A percentile compares a stretch with the other conserved stretches of the same genome.
These are phyloP conservation scores for Gymnoscopelus microlampas DNA, from an alignment of 2,797 vertebrate genomes.

Conservation along the genomic window DNA sequence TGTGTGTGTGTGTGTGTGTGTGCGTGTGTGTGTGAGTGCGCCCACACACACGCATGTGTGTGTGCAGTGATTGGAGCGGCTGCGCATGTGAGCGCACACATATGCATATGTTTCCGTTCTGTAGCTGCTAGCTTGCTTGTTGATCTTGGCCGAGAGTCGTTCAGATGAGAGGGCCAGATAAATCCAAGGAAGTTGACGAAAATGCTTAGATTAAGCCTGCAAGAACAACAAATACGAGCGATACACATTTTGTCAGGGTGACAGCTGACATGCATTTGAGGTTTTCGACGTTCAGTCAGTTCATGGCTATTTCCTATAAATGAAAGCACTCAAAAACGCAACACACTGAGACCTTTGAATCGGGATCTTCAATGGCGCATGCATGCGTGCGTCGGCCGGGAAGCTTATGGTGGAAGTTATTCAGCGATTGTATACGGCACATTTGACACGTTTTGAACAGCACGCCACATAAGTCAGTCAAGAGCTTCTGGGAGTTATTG, in stretches of 20 bases:
- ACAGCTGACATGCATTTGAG: conserved; percentile 53
- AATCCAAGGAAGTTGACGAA: conserved; percentile 51
- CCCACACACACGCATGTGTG: conserved; percentile 54
- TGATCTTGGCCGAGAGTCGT: conserved; percentile 60
- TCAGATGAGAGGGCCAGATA: conserved; percentile 71
- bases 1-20: conserved; percentile 26
- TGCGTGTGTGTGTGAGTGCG: conserved; percentile 57
- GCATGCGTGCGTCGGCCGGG: background rate
- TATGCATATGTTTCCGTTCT: conserved; percentile 69
- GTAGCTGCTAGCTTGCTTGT: conserved; percentile 65
- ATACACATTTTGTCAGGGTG: conserved; percentile 33
- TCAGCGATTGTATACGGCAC: too few species aligned
- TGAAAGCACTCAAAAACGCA: conserved; percentile 10
- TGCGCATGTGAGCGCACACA: conserved; percentile 61
- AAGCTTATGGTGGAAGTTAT: background rate
- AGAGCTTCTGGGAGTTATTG: too few species aligned
- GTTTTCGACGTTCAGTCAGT: conserved; percentile 39
- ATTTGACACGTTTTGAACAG: too few species aligned
- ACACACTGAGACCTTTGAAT: background rate
- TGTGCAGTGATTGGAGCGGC: conserved; percentile 28
- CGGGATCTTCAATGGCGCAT: conserved; percentile 5
- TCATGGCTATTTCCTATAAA: conserved; percentile 27
- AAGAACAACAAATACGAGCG: conserved; percentile 60
- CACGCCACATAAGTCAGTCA: too few species aligned
- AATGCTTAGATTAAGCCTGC: conserved; percentile 53